Conservation (phyloP, 2,797 vertebrate genomes). For the Eidolon dupreanum region DNA sequence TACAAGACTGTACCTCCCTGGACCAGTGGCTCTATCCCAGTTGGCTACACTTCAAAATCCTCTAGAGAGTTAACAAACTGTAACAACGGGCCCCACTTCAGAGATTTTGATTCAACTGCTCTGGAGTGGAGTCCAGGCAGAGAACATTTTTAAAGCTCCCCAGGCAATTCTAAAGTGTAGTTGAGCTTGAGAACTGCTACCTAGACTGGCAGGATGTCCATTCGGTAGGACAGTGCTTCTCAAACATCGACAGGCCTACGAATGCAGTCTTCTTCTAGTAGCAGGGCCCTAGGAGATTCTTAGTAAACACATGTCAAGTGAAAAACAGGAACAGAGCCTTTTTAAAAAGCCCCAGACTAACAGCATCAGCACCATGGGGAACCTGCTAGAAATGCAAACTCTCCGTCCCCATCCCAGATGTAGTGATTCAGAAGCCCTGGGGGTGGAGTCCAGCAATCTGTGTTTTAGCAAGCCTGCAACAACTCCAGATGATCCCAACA, state of each 20-base stretch:
- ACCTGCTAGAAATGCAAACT: neutral
- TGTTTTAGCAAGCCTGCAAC: neutral
- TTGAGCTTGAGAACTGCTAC: neutral
- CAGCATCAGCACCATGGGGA: neutral
- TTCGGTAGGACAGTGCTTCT: neutral
- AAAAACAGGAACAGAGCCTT: neutral
- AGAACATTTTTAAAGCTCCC: neutral
- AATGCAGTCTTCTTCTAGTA: neutral
- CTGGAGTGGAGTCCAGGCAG: neutral
- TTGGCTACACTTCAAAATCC: conserved; percentile 23
- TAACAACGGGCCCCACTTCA: neutral
- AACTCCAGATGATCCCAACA: neutral
- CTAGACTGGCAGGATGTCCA: neutral
- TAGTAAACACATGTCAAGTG: neutral
- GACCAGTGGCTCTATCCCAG: neutral
- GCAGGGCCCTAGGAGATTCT: neutral
- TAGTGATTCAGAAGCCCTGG: neutral
- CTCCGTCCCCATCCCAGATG: neutral
- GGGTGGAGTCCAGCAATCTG: neutral
- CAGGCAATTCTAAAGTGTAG: neutral
- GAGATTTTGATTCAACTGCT: conserved; percentile 34
- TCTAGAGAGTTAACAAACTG: neutral
- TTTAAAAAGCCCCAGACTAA: neutral
- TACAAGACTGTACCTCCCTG: neutral
- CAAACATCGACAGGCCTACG: fast-evolving